These are phyloP conservation scores for Formica exsecta DNA, from an alignment of 1,140 invertebrate genomes.

Conservation along the genomic window DNA sequence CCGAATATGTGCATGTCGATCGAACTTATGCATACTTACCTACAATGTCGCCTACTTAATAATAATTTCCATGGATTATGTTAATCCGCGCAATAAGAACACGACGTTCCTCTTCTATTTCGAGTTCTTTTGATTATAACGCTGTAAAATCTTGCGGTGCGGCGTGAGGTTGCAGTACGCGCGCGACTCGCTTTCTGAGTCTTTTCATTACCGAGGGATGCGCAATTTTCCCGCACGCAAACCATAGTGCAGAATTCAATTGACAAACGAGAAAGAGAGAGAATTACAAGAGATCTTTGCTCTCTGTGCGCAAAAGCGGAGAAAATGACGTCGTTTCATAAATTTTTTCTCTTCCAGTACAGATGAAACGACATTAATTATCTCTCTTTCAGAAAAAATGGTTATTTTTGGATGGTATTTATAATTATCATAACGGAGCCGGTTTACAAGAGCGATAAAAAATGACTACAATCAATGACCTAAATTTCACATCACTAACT, in stretches of 20 bases:
- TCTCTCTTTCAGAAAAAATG: neutral
- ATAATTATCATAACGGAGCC: neutral
- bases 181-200: neutral
- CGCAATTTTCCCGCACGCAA: slow-evolving; percentile 41
- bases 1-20: neutral
- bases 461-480: neutral
- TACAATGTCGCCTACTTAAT: neutral
- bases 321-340: slow-evolving; percentile 2
- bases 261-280: slow-evolving; percentile 6
- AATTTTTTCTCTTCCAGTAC: neutral
- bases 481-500: slow-evolving; percentile 17
- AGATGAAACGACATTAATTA: slow-evolving; percentile 35
- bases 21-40: neutral
- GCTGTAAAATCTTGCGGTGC: slow-evolving; percentile 20
- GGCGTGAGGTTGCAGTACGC: slow-evolving; percentile 4
- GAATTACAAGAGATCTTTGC: slow-evolving; percentile 16
- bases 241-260: slow-evolving; percentile 39
- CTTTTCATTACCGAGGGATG: slow-evolving; percentile 12
- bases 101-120: neutral
- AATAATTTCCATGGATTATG: neutral
- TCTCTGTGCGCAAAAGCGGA: neutral
- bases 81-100: slow-evolving; percentile 2
- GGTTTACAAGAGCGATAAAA: neutral
- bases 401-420: neutral
- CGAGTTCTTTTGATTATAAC: slow-evolving; percentile 9